Evolutionary conservation across 2,113 vertebrate species (phyloP).

Genomic region (Rhipidura dahli): DNA sequence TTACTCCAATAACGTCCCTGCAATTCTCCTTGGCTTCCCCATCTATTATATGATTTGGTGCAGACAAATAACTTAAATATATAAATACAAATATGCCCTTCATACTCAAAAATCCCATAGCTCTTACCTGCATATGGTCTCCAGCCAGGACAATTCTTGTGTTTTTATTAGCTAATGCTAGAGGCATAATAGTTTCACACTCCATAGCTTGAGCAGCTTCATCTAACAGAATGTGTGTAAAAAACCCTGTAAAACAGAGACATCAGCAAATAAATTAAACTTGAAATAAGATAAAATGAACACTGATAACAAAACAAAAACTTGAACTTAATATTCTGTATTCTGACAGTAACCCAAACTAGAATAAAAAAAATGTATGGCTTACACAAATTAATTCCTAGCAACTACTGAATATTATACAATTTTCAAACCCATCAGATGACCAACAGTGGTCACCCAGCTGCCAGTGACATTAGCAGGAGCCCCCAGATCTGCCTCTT

Average conservation of each 20-base stretch:
- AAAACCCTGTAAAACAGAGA: constrained; percentile 83
- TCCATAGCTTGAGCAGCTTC: constrained; percentile 99
- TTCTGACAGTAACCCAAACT: neutral
- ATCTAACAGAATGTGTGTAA: constrained; percentile 95
- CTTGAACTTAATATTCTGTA: neutral
- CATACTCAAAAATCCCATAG: neutral
- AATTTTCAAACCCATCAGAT: neutral
- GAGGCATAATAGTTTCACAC: constrained; percentile 98
- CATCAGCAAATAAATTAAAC: neutral
- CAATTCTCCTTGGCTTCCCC: neutral
- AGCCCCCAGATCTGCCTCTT: neutral
- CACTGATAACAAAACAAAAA: neutral
- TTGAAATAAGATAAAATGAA: constrained; percentile 36
- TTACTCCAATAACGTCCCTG: neutral
- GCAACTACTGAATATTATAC: neutral
- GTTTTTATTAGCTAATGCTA: constrained; percentile 89
- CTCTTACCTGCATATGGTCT: constrained; percentile 96
- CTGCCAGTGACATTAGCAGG: neutral
- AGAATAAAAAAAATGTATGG: too few relatives aligned
- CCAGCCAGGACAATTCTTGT: constrained; percentile 95
- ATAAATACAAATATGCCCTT: neutral
- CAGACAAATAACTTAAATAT: neutral
- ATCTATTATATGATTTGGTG: neutral
- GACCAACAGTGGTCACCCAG: neutral
- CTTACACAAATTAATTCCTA: neutral